Evolutionary conservation across 53 echinoderm and acorn worm species (phyloP).

Genomic region (Echinometra lucunter): DNA sequence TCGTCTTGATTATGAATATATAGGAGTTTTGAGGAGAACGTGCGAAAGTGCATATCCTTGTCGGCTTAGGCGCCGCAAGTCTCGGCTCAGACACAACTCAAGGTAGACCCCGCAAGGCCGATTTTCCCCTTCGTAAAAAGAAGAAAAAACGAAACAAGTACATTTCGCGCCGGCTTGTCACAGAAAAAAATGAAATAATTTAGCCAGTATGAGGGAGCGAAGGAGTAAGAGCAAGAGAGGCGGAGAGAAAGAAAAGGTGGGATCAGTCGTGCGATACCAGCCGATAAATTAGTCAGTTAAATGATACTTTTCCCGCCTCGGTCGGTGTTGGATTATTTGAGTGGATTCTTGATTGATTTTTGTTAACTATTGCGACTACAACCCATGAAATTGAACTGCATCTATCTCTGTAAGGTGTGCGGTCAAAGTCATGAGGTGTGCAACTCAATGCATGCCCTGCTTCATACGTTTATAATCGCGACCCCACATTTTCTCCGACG

Average conservation of each 20-base stretch:
- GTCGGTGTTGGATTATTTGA: constrained; percentile 38
- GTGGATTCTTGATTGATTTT: constrained; percentile 27
- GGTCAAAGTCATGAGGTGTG: neutral
- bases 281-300: constrained; percentile 60
- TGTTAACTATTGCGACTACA: constrained; percentile 24
- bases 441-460: neutral
- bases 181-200: constrained; percentile 24
- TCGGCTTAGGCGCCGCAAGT: constrained; percentile 41
- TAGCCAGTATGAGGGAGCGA: neutral
- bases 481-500: too few species aligned
- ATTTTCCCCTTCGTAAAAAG: neutral
- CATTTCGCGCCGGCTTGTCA: constrained; percentile 66
- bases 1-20: constrained; percentile 34
- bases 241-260: neutral
- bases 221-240: neutral
- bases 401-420: neutral
- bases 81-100: constrained; percentile 19
- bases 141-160: neutral
- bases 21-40: neutral
- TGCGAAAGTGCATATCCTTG: constrained; percentile 55
- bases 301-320: constrained; percentile 39
- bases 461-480: neutral
- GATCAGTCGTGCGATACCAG: neutral
- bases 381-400: constrained; percentile 35
- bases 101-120: constrained; percentile 58